Conservation (phyloP, 2,888 invertebrate genomes). For the Ptilodon capucinus region DNA sequence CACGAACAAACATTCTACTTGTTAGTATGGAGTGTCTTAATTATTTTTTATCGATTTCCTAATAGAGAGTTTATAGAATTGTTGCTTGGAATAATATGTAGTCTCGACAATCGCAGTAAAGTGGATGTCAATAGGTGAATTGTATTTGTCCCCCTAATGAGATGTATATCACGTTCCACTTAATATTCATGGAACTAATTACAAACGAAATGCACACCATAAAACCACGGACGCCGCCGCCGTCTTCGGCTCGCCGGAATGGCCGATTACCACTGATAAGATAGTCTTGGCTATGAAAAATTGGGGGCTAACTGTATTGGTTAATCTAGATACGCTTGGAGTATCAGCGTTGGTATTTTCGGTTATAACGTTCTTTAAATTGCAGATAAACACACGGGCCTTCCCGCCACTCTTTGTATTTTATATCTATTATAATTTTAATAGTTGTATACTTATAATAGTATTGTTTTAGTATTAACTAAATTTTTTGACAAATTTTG, state of each 20-base stretch:
- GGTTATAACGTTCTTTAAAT: no score
- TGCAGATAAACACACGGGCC: no score
- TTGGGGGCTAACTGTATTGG: not conserved
- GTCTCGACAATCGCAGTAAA: no score
- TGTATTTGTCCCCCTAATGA: constrained; percentile 7
- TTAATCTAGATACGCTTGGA: not conserved
- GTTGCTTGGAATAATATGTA: no score
- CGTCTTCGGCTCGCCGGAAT: constrained; percentile 2
- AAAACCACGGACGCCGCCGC: constrained; percentile 14
- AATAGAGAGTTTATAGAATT: no score
- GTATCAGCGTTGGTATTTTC: not conserved
- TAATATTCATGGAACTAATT: constrained; percentile 36
- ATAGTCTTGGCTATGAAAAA: constrained; percentile 2
- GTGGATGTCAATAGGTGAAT: not conserved
- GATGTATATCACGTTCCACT: constrained; percentile 23
- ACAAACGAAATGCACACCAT: constrained; percentile 8
- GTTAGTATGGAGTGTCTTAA: not conserved
- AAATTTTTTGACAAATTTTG: no score
- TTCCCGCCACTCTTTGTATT: no score
- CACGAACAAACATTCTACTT: no score
- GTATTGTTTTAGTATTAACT: no score
- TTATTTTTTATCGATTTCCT: not conserved
- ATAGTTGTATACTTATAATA: no score
- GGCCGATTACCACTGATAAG: constrained; percentile 6
- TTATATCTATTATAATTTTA: no score